Conservation (phyloP, 2,113 vertebrate genomes). For the Athene cunicularia region DNA sequence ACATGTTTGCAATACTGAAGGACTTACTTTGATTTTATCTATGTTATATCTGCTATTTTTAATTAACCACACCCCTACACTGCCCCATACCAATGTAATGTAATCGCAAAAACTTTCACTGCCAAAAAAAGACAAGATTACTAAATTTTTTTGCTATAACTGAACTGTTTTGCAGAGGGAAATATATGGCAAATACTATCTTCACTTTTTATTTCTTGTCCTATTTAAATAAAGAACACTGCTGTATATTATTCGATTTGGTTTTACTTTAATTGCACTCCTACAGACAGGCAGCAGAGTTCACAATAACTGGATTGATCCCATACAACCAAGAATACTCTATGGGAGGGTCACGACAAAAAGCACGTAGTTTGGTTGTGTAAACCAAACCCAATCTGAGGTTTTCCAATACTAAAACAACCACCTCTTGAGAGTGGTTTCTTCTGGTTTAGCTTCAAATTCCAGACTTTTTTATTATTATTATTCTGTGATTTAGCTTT, state of each 20-base stretch:
- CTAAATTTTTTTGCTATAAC: background rate
- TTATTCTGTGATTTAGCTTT: background rate
- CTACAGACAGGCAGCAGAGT: background rate
- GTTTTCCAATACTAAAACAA: background rate
- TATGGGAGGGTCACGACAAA: background rate
- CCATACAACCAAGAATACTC: background rate
- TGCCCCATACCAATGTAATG: background rate
- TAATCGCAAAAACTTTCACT: background rate
- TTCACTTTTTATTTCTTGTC: background rate
- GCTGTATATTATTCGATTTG: background rate
- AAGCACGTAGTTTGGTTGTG: background rate
- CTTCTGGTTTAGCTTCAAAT: background rate
- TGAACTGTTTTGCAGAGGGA: background rate
- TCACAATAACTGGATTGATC: background rate
- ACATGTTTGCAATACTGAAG: accelerated
- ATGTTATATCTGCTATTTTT: background rate
- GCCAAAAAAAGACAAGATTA: background rate
- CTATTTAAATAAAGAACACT: background rate
- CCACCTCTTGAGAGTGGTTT: background rate
- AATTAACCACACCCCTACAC: background rate
- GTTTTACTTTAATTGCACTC: background rate
- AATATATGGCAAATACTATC: background rate
- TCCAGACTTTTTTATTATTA: background rate
- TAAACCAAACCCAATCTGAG: background rate
- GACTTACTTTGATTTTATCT: background rate